phyloP scores from a whole-genome alignment of 2,797 vertebrate species.

The Microctenopoma steveboyesi region DNA sequence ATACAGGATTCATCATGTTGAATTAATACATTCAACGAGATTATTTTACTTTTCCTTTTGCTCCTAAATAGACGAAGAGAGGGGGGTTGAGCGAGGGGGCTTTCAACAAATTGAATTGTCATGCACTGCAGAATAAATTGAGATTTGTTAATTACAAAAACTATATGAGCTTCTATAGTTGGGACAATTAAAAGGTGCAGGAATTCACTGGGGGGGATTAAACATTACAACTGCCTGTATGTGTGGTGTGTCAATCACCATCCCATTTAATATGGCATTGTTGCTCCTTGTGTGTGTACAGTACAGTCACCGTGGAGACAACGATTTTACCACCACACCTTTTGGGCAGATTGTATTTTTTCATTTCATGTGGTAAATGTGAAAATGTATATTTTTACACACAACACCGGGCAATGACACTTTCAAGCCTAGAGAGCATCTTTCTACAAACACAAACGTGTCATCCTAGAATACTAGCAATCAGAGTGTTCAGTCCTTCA shows the following conservation, averaged over 20 bases:
- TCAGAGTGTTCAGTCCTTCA: conserved; percentile 18
- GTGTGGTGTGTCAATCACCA: conserved; percentile 39
- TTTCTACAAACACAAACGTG: conserved; percentile 29
- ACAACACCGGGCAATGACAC: conserved; percentile 23
- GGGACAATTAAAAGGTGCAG: conserved; percentile 91
- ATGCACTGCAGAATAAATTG: conserved; percentile 98
- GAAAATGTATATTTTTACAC: conserved; percentile 19
- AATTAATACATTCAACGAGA: conserved; percentile 99
- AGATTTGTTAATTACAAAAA: conserved; percentile 98
- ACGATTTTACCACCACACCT: background rate
- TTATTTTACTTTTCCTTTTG: conserved; percentile 81
- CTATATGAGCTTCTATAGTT: conserved; percentile 87
- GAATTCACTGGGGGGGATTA: conserved; percentile 88
- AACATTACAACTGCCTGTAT: conserved; percentile 66
- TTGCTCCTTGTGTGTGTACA: background rate
- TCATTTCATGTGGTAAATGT: conserved; percentile 11
- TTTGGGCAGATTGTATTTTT: conserved; percentile 8
- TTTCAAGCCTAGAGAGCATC: conserved; percentile 23
- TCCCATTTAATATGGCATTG: background rate
- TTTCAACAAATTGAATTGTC: conserved; percentile 99
- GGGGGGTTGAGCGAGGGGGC: conserved; percentile 82
- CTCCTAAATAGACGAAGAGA: conserved; percentile 83
- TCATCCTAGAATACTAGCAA: conserved; percentile 30
- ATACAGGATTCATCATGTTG: conserved; percentile 99
- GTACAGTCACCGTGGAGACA: background rate